These are phyloP conservation scores for Zaprionus africanus DNA, from an alignment of 1,140 invertebrate genomes.

Conservation along the genomic window DNA sequence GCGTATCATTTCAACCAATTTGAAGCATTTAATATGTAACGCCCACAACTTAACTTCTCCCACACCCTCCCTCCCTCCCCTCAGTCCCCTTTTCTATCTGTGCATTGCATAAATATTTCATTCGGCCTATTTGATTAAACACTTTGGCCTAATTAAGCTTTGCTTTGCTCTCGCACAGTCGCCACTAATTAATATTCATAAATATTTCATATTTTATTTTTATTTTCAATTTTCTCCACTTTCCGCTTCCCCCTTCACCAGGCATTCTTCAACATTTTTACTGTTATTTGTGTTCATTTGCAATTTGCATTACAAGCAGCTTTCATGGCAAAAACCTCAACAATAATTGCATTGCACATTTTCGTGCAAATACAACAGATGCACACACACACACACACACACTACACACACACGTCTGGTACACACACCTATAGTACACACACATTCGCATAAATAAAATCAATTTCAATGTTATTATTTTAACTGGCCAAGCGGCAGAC, in stretches of 20 bases:
- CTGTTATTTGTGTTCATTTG: conserved; percentile 17
- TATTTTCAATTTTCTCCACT: conserved; percentile 9
- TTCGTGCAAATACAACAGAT: conserved; percentile 45
- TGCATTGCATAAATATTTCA: conserved; percentile 17
- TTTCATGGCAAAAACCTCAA: conserved; percentile 38
- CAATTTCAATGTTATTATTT: conserved; percentile 71
- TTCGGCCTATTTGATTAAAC: conserved; percentile 36
- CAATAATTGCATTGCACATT: conserved; percentile 71
- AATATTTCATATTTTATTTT: conserved; percentile 29
- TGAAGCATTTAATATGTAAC: neutral
- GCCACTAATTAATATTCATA: conserved; percentile 51
- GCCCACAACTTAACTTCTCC: no score
- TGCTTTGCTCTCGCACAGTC: conserved; percentile 12
- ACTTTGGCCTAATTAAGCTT: conserved; percentile 44
- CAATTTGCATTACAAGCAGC: conserved; percentile 27
- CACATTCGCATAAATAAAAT: conserved; percentile 56
- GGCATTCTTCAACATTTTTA: neutral
- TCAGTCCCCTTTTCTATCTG: rapidly evolving
- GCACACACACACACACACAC: conserved; percentile 14
- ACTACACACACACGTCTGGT: neutral
- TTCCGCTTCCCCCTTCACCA: neutral
- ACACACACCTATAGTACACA: neutral
- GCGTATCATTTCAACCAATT: neutral
- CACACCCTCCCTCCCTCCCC: neutral
- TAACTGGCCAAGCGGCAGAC: conserved; percentile 22